phyloP scores from a whole-genome alignment of 2,797 vertebrate genomes.

The Petrocephalus sullivani region DNA sequence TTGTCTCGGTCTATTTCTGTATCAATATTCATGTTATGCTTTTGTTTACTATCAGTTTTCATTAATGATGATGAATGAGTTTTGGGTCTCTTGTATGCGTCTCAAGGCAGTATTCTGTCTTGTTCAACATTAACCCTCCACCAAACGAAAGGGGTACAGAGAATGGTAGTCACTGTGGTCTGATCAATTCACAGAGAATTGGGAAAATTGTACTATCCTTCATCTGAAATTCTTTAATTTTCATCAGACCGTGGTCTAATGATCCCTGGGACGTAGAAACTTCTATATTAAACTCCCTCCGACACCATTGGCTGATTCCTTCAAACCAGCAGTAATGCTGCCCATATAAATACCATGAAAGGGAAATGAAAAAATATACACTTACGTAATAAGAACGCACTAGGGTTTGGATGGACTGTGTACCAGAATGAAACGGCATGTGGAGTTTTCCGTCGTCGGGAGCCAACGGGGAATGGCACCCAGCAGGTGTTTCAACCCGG shows the following conservation, averaged over 20 bases:
- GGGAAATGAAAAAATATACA: conserved; percentile 57
- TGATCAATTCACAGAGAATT: neutral
- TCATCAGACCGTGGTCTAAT: neutral
- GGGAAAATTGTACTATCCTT: neutral
- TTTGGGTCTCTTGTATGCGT: conserved; percentile 30
- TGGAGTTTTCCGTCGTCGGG: conserved; percentile 31
- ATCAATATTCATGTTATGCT: conserved; percentile 50
- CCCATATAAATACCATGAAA: conserved; percentile 29
- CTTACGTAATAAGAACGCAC: conserved; percentile 36
- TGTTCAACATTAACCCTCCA: conserved; percentile 16
- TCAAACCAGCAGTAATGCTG: neutral
- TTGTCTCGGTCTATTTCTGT: conserved; percentile 49
- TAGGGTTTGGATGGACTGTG: conserved; percentile 33
- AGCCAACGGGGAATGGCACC: conserved; percentile 8
- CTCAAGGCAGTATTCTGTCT: conserved; percentile 28
- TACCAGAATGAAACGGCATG: conserved; percentile 42
- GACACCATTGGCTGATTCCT: neutral
- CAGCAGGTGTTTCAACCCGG: conserved; percentile 32
- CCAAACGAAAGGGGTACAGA: neutral
- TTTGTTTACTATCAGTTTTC: conserved; percentile 33
- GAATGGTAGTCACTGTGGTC: neutral
- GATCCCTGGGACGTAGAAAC: neutral
- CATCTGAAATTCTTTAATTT: neutral
- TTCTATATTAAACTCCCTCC: neutral
- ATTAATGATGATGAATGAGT: conserved; percentile 10